Conservation (phyloP, 2,797 vertebrate species). For the Haliaeetus albicilla region DNA sequence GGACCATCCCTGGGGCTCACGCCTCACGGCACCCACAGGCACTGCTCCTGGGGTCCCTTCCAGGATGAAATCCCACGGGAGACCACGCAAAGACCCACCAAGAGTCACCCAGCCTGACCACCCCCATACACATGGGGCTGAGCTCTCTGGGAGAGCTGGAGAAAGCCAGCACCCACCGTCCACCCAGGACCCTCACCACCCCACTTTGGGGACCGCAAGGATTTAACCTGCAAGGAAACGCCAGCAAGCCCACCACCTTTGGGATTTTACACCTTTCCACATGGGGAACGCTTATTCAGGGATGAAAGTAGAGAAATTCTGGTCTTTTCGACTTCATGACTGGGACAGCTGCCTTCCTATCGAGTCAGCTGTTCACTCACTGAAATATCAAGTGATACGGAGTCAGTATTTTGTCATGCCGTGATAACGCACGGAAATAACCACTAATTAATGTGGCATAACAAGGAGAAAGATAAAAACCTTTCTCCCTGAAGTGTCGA, state of each 20-base stretch:
- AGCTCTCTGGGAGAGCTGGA: not conserved
- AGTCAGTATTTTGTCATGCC: not conserved
- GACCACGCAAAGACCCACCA: not conserved
- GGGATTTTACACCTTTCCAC: not conserved
- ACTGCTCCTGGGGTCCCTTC: not conserved
- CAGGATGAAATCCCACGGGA: not conserved
- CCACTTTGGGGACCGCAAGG: not conserved
- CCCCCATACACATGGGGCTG: accelerated
- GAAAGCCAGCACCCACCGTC: accelerated
- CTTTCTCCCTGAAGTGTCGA: not conserved
- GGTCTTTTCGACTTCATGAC: not conserved
- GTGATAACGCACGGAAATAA: not conserved
- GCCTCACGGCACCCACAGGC: accelerated
- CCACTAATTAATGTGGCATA: not conserved
- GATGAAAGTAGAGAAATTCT: not conserved
- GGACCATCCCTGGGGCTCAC: not conserved
- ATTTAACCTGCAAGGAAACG: no score
- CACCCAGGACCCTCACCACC: no score
- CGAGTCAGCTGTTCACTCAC: not conserved
- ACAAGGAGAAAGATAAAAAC: not conserved
- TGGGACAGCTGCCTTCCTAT: not conserved
- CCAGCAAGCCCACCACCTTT: accelerated
- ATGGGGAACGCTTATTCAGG: not conserved
- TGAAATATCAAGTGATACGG: not conserved
- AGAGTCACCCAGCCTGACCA: accelerated